A percentile compares a stretch with the other conserved stretches of the same genome.
Conservation (phyloP, 1,140 invertebrate genomes). For the Drosophila nigromelanica region DNA sequence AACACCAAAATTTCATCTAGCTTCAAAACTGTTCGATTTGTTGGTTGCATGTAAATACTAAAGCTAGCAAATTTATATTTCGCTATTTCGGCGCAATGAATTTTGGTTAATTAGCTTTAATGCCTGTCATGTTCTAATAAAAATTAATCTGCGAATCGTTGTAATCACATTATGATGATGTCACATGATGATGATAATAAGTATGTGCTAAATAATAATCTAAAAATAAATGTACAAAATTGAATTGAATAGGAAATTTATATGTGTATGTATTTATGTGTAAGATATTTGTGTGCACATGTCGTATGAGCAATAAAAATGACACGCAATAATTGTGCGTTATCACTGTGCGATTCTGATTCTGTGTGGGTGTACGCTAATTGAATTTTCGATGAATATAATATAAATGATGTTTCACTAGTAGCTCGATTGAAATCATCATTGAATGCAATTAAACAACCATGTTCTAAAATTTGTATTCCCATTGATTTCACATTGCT, state of each 20-base stretch:
- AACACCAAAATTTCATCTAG: slow-evolving; percentile 7
- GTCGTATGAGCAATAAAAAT: slow-evolving; percentile 74
- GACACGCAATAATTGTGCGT: slow-evolving; percentile 58
- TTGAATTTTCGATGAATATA: slow-evolving; percentile 63
- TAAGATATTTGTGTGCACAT: slow-evolving; percentile 65
- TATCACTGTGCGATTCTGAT: slow-evolving; percentile 6
- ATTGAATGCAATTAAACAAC: slow-evolving; percentile 2
- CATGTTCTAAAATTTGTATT: neutral
- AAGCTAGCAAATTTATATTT: slow-evolving; percentile 18
- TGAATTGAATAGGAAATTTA: slow-evolving; percentile 44
- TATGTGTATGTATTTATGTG: neutral
- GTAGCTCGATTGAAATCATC: slow-evolving; percentile 6
- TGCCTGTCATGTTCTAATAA: slow-evolving; percentile 25
- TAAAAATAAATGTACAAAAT: slow-evolving; percentile 64
- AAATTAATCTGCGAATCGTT: slow-evolving; percentile 41
- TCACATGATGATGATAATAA: slow-evolving; percentile 9
- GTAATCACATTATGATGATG: slow-evolving; percentile 37
- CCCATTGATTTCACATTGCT: neutral
- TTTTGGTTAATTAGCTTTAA: slow-evolving; percentile 43
- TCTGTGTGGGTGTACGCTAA: slow-evolving; percentile 39
- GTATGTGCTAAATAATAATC: slow-evolving; percentile 50
- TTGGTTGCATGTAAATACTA: slow-evolving; percentile 29
- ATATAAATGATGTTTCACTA: slow-evolving; percentile 29
- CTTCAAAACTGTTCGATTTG: slow-evolving; percentile 4
- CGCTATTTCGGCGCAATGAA: slow-evolving; percentile 6